A percentile compares a stretch with the other conserved stretches of the same genome.
These are phyloP conservation scores for Lathamus discolor DNA, from an alignment of 2,113 vertebrate genomes.

Conservation along the genomic window DNA sequence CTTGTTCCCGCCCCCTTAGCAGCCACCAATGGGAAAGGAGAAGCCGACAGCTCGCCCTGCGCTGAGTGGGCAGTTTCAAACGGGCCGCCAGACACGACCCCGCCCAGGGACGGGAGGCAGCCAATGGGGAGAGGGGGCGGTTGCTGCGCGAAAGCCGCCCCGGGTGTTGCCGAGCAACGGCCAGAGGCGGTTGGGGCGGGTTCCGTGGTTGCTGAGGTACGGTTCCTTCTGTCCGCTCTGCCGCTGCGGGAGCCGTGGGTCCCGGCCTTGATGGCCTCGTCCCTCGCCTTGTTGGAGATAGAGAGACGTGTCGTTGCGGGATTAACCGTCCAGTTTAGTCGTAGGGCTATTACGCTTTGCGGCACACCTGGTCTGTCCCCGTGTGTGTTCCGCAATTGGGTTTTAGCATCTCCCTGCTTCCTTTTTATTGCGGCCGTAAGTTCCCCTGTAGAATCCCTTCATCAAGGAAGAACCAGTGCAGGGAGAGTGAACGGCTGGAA, in stretches of 20 bases:
- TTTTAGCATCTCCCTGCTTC: neutral
- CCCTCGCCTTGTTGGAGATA: neutral
- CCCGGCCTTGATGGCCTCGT: neutral
- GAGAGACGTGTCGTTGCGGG: too few relatives aligned
- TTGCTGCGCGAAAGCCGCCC: neutral
- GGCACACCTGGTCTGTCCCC: neutral
- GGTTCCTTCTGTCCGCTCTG: fast-evolving
- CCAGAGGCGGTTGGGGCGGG: fast-evolving
- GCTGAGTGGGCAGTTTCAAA: neutral
- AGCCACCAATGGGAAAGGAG: neutral
- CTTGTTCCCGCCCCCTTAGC: neutral
- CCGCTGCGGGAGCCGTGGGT: neutral
- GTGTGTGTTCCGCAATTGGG: neutral
- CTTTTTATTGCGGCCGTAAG: too few relatives aligned
- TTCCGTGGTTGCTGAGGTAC: fast-evolving
- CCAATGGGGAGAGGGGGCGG: neutral
- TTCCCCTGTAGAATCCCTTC: too few relatives aligned
- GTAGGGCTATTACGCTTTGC: neutral
- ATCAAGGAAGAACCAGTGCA: too few relatives aligned
- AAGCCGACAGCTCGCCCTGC: fast-evolving
- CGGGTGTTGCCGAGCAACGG: fast-evolving
- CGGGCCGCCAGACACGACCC: neutral
- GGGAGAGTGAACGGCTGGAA: neutral
- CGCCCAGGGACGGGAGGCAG: fast-evolving
- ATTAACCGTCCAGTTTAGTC: neutral